A percentile compares a stretch with the other conserved stretches of the same genome.
Evolutionary conservation across 2,797 vertebrate species (phyloP).

Genomic region (Malurus splendens): DNA sequence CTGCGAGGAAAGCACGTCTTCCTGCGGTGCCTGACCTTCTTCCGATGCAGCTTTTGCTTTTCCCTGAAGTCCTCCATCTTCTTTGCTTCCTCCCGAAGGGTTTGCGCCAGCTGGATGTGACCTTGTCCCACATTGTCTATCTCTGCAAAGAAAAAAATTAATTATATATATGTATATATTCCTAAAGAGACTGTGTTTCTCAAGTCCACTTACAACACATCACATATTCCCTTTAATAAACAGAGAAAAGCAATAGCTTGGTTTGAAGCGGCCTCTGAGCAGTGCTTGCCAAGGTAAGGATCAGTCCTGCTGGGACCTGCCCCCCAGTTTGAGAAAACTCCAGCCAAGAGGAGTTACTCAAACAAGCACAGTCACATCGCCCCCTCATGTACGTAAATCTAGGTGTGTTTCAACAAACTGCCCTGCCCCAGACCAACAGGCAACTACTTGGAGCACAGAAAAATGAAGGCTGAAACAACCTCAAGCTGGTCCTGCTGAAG

Average conservation of each 20-base stretch:
- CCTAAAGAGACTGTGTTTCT: background rate
- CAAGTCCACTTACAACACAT: background rate
- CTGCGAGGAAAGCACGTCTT: fast-evolving
- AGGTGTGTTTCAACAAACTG: background rate
- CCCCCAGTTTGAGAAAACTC: background rate
- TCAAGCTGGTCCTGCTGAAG: background rate
- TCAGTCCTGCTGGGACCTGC: background rate
- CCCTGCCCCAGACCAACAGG: background rate
- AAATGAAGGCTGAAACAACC: background rate
- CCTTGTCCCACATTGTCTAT: constrained; percentile 85
- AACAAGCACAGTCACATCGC: background rate
- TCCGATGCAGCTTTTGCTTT: constrained; percentile 84
- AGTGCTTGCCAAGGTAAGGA: fast-evolving
- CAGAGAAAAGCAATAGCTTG: background rate
- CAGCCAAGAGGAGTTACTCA: background rate
- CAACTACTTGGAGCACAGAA: background rate
- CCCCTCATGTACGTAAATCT: background rate
- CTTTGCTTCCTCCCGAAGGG: constrained; percentile 86
- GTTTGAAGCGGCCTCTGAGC: background rate
- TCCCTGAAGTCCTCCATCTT: constrained; percentile 94
- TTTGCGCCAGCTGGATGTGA: constrained; percentile 87
- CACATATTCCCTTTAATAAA: background rate
- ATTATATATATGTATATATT: too few relatives aligned
- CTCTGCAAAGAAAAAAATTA: constrained; percentile 68
- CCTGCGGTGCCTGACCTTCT: constrained; percentile 72